phyloP scores from a whole-genome alignment of 2,888 invertebrate genomes.

The Ptychoptera albimana region DNA sequence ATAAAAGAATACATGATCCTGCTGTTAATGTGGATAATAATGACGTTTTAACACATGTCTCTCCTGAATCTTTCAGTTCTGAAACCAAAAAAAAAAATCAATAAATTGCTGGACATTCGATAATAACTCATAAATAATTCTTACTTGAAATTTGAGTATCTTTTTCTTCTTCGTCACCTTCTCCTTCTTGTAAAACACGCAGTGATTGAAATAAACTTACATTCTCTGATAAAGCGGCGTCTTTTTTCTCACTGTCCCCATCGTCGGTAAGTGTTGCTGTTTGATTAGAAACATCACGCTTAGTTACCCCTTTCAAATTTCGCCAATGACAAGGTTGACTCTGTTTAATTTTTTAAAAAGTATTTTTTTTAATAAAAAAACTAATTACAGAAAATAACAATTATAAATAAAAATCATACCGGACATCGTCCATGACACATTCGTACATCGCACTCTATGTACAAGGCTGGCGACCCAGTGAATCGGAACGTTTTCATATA shows the following conservation, averaged over 20 bases:
- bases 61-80: slow-evolving; percentile 27
- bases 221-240: slow-evolving; percentile 56
- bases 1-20: slow-evolving; percentile 49
- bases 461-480: slow-evolving; percentile 84
- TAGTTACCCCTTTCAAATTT: slow-evolving; percentile 64
- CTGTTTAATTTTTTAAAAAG: slow-evolving; percentile 36
- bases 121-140: not conserved
- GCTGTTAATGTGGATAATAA: slow-evolving; percentile 53
- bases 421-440: slow-evolving; percentile 94
- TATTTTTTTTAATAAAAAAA: not conserved
- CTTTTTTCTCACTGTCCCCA: slow-evolving; percentile 39
- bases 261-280: slow-evolving; percentile 30
- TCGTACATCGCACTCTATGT: slow-evolving; percentile 86
- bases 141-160: not conserved
- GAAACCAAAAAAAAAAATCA: too few relatives aligned
- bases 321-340: slow-evolving; percentile 89
- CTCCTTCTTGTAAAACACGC: slow-evolving; percentile 73
- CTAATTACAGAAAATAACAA: not conserved
- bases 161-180: slow-evolving; percentile 44
- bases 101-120: too few relatives aligned
- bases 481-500: slow-evolving; percentile 85
- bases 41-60: slow-evolving; percentile 47
- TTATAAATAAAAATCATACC: slow-evolving; percentile 35
- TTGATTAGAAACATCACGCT: slow-evolving; percentile 45
- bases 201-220: slow-evolving; percentile 80